A percentile compares a stretch with the other conserved stretches of the same genome.
phyloP scores from a whole-genome alignment of 1,140 invertebrate species.

The Harpegnathos saltator region DNA sequence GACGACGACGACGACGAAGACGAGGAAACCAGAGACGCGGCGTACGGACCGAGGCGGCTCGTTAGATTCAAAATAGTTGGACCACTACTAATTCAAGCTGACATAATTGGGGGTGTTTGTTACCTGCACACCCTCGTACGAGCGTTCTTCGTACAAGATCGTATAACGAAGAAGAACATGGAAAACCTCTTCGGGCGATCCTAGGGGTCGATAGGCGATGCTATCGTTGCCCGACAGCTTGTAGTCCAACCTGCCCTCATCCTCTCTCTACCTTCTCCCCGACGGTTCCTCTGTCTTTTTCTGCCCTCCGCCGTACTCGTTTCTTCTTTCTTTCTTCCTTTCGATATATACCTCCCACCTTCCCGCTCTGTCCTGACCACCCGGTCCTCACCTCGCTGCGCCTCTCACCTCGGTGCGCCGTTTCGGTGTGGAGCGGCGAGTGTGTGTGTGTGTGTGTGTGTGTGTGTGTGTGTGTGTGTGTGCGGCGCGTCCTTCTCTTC shows the following conservation, averaged over 20 bases:
- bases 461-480: too few relatives aligned
- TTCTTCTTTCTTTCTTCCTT: constrained; percentile 59
- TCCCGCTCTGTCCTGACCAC: constrained; percentile 39
- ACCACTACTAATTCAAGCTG: constrained; percentile 84
- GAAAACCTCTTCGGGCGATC: constrained; percentile 85
- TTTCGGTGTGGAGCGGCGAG: constrained; percentile 27
- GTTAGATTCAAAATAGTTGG: constrained; percentile 81
- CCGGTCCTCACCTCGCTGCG: too few relatives aligned
- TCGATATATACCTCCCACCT: constrained; percentile 37
- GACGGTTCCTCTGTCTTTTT: constrained; percentile 57
- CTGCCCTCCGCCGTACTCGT: constrained; percentile 54
- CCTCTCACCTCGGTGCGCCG: constrained; percentile 15
- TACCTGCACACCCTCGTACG: constrained; percentile 83
- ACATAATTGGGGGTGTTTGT: constrained; percentile 86
- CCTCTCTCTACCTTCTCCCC: constrained; percentile 67
- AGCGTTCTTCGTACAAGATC: constrained; percentile 82
- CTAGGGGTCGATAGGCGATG: constrained; percentile 83
- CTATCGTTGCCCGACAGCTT: constrained; percentile 83
- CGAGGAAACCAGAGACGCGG: constrained; percentile 46
- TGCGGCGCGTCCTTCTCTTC: constrained; percentile 27
- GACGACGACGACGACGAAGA: constrained; percentile 22
- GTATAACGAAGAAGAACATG: constrained; percentile 85
- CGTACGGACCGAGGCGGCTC: constrained; percentile 74
- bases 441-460: too few relatives aligned
- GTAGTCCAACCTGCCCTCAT: constrained; percentile 78